Evolutionary conservation across 1,140 invertebrate genomes (phyloP).

Genomic region (Orchesella cincta): DNA sequence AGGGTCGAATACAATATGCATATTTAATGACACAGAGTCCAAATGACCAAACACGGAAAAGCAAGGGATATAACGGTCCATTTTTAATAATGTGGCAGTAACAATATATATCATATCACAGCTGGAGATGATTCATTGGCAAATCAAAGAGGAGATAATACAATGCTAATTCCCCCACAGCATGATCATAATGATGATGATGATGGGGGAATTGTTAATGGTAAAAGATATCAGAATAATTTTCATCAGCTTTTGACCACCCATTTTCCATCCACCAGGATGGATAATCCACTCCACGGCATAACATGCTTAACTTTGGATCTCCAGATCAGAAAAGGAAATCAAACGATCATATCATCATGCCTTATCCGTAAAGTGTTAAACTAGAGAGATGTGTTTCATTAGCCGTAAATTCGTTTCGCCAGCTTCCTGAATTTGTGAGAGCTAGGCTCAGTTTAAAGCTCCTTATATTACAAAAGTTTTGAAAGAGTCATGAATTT

Average conservation of each 20-base stretch:
- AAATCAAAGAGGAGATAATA: constrained; percentile 6
- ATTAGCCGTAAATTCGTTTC: constrained; percentile 26
- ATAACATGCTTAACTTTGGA: not conserved
- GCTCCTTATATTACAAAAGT: not conserved
- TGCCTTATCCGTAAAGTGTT: constrained; percentile 1
- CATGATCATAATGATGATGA: not conserved
- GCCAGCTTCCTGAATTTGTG: constrained; percentile 22
- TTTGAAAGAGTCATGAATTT: not conserved
- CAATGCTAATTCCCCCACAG: constrained; percentile 9
- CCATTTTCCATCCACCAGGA: not conserved
- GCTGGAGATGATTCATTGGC: constrained; percentile 15
- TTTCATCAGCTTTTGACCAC: not conserved
- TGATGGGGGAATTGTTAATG: constrained; percentile 2
- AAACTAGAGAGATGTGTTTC: constrained; percentile 7
- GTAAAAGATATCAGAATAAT: not conserved
- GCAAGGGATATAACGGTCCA: too few species aligned
- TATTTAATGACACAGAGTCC: too few species aligned
- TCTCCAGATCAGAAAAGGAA: constrained; percentile 2
- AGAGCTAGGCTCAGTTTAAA: not conserved
- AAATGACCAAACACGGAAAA: not conserved
- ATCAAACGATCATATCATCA: not conserved
- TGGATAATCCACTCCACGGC: not conserved
- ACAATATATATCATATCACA: too few species aligned
- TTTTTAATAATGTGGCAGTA: too few species aligned
- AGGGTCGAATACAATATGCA: too few species aligned